phyloP scores from a whole-genome alignment of 2,113 vertebrate genomes.

The Cinclus cinclus region DNA sequence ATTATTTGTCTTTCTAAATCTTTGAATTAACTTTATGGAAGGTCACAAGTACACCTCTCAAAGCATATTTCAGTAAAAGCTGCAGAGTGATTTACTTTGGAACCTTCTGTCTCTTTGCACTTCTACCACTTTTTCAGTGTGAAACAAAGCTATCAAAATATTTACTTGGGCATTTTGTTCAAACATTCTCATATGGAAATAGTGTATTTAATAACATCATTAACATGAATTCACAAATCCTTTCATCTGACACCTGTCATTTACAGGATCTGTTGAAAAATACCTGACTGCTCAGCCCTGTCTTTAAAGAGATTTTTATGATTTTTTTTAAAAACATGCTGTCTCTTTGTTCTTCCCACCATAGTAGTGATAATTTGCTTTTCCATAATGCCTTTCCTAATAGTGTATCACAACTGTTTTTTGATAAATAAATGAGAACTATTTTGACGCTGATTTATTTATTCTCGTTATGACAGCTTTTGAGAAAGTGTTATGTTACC shows the following conservation, averaged over 20 bases:
- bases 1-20: background rate
- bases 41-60: slow-evolving; percentile 14
- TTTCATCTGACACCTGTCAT: slow-evolving; percentile 4
- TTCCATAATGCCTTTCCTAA: background rate
- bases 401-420: background rate
- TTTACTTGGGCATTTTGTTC: slow-evolving; percentile 43
- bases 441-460: slow-evolving; percentile 3
- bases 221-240: slow-evolving; percentile 3
- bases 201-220: background rate
- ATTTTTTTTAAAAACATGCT: background rate
- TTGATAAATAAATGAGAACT: background rate
- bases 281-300: background rate
- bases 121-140: slow-evolving; percentile 12
- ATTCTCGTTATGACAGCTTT: background rate
- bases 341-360: background rate
- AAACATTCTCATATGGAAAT: background rate
- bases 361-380: background rate
- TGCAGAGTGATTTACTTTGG: slow-evolving; percentile 23
- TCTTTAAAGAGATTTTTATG: background rate
- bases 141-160: slow-evolving; percentile 68
- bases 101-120: background rate
- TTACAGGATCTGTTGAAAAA: slow-evolving; percentile 14
- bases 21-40: slow-evolving; percentile 19
- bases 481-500: background rate
- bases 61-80: slow-evolving; percentile 19